Base-by-base conservation (phyloP, 1,140 invertebrate genomes). In the Phocides pigmalion region DNA sequence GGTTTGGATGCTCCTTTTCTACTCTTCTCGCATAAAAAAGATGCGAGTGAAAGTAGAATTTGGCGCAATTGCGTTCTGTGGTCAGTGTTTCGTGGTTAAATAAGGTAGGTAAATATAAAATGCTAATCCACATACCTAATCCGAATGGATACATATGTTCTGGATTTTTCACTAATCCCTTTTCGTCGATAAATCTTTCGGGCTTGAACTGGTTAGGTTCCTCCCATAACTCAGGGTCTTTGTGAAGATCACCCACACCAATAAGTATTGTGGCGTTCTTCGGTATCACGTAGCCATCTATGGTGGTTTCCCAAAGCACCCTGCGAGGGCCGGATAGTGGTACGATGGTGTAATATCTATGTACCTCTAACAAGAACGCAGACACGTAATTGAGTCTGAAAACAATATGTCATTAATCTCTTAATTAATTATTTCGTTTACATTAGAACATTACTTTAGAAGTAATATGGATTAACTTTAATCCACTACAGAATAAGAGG, bases 141-240 rank as follows among this genome's bases (percentile, higher is more conserved):
- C 95, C 95, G 72, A 97, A 97, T 2, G 93, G 86, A 64, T 95
- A 93, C 4, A 95, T 76, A 47, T 93, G 93, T 54, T 94, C 92
- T 5, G 92, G 77, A 51, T 84, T 83, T 35, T 87, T 91, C 1
- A 94, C 63, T 47, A 85, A 72, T 20, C 93, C 94, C 11, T 87
- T 56, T 12, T 81, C 69, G 47, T 82, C 82, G 9, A 92, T 85
- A 82, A 92, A 92, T 72, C 96, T 93, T 74, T 97, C 95, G 0
- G 96, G 96, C 11, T 93, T 92, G 76, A 97, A 97, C 12, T 80
- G 81, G 3, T 94, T 80, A 0, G 96, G 96, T 54, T 97, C 93
- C 0, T 90, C 87, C 94, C 94, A 97, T 32, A 94, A 74, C 8
- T 92, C 67, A 1, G 92, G 84, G 70, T 96, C 94, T 44, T 93